Evolutionary conservation across 2,888 invertebrate genomes (phyloP).

Genomic region (Cataglyphis rosenhaueri): DNA sequence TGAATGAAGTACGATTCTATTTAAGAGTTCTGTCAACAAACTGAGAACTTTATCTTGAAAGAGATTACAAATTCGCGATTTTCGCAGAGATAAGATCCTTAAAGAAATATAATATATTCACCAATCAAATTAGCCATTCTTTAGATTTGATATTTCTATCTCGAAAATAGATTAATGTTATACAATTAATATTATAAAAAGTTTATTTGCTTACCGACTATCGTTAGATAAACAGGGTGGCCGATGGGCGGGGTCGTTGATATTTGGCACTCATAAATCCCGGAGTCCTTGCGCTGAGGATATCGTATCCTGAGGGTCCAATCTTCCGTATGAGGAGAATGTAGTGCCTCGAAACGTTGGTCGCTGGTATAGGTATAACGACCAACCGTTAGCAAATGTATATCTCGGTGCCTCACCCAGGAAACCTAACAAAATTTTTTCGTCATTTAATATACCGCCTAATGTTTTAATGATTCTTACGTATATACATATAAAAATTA

Average conservation of each 20-base stretch:
- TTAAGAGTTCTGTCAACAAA: conserved; percentile 4
- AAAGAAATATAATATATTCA: conserved; percentile 2
- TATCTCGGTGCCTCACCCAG: conserved; percentile 92
- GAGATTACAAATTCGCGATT: conserved; percentile 26
- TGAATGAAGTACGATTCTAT: conserved; percentile 9
- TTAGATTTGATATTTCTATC: not conserved
- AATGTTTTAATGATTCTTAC: not conserved
- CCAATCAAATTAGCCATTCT: not conserved
- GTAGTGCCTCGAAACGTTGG: conserved; percentile 94
- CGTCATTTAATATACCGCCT: not conserved
- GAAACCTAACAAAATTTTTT: conserved; percentile 87
- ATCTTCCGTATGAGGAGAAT: conserved; percentile 94
- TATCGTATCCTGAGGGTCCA: conserved; percentile 93
- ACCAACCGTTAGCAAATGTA: conserved; percentile 91
- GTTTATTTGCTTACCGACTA: conserved; percentile 90
- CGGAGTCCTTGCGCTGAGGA: conserved; percentile 91
- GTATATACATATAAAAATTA: not conserved
- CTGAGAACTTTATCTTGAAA: conserved; percentile 20
- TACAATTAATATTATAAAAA: not conserved
- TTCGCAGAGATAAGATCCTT: conserved; percentile 20
- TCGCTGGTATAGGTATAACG: conserved; percentile 93
- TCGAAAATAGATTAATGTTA: not conserved
- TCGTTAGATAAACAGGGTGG: conserved; percentile 92
- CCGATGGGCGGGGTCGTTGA: conserved; percentile 96
- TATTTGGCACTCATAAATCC: conserved; percentile 96